Evolutionary conservation across 2,113 vertebrate genomes (phyloP), one percentile per base, ranked within the genome.

Genomic region (Elachura formosa): DNA sequence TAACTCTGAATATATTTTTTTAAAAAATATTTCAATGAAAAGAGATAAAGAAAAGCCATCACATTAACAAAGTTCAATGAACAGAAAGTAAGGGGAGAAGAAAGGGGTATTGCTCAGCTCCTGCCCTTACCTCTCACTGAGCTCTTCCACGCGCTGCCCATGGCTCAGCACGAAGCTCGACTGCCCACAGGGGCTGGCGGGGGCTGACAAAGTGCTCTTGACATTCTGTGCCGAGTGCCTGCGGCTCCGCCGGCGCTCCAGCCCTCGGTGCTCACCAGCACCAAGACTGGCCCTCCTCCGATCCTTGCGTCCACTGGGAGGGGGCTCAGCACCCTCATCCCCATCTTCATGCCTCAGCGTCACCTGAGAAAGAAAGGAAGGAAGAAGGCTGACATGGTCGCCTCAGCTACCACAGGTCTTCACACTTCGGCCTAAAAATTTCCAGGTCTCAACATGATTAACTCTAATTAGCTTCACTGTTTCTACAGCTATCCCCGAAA

Each of bases 181-280:
- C 28, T 95, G 98, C 52, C 96, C 80, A 58, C 98, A 98, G 2
- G 98, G 99, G 15, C 99, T 99, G 4, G 98, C 97, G 1, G 99
- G 99, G 52, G 98, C 98, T 0, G 99, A 99, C 26, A 98, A 81
- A 20, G 98, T 97, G 75, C 98, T 98, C 96, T 97, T 98, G 91
- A 89, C 21, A 0, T 76, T 99, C 96, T 99, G 99, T 19, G 99
- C 98, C 0, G 99, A 99, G 96, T 99, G 99, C 89, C 99, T 98
- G 67, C 99, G 98, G 96, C 99, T 99, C 72, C 99, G 97, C 34
- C 99, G 97, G 34, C 99, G 98, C 94, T 99, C 99, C 52, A 99
- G 95, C 29, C 99, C 99, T 40, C 98, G 95, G 36, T 95, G 97
- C 86, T 98, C 98, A 0, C 72, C 88, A 9, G 97, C 88, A 2